Conservation (phyloP, 2,113 vertebrate genomes). For the Varanus salvator region DNA sequence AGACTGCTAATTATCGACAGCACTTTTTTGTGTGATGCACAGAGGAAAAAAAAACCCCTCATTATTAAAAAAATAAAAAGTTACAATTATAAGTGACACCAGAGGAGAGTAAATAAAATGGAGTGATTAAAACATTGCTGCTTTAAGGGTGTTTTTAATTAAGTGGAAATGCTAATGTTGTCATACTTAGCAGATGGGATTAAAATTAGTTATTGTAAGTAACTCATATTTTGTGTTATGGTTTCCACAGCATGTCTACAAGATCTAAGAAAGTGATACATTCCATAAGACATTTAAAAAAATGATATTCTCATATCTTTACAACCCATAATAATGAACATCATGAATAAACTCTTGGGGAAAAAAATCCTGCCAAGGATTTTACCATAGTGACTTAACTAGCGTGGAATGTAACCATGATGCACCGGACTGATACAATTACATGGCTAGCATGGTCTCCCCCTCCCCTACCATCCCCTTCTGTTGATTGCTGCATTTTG, state of each 20-base stretch:
- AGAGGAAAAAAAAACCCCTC: conserved; percentile 83
- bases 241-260: conserved; percentile 93
- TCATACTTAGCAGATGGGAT: conserved; percentile 99
- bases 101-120: conserved; percentile 95
- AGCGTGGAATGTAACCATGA: conserved; percentile 79
- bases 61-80: conserved; percentile 90
- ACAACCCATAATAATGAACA: conserved; percentile 87
- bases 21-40: conserved; percentile 85
- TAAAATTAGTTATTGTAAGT: conserved; percentile 99
- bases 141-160: conserved; percentile 97
- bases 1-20: conserved; percentile 88
- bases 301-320: conserved; percentile 85
- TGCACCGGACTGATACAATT: conserved; percentile 77
- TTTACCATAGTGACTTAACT: conserved; percentile 83
- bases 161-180: conserved; percentile 99
- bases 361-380: conserved; percentile 77
- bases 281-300: conserved; percentile 86
- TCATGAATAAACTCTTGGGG: conserved; percentile 83
- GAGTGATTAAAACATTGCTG: conserved; percentile 98
- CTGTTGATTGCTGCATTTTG: conserved; percentile 79
- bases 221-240: conserved; percentile 98
- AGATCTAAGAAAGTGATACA: conserved; percentile 89
- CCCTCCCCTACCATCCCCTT: conserved; percentile 64
- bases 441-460: conserved; percentile 67
- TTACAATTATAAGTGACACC: conserved; percentile 89